Evolutionary conservation across 2,797 vertebrate genomes (phyloP), one percentile per base, ranked within the genome.

Genomic region (Clarias laeviceps): DNA sequence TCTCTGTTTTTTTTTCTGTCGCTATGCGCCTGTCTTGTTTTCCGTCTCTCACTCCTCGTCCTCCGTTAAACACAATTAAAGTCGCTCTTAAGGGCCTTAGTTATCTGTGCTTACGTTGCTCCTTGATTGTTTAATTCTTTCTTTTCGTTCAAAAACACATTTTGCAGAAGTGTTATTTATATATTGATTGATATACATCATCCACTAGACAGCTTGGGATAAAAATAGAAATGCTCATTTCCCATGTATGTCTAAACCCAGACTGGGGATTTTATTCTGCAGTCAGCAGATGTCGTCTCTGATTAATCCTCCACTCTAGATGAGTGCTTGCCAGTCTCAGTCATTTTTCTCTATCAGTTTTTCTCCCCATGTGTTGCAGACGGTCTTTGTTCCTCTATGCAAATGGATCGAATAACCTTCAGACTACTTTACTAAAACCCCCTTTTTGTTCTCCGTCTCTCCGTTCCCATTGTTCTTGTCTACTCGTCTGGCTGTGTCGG

Each of bases 321-420:
- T 29, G 24, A 82, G 62, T 79, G 45, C 72, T 74, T 17, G 57
- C 18, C n/a, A 83, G 86, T 82, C 32, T 29, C 69, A 65, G 73
- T 87, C 40, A 88, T 68, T 84, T 80, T 69, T 80, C 59, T 32
- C 37, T 32, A 62, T 37, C 64, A 37, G 20, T 80, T 82, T 50
- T 84, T 78, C 70, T 82, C 66, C 57, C 34, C 45, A 29, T 70
- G 54, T 80, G 61, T 68, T 64, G 11, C 56, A 76, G 70, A 27
- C 80, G 15, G 40, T 32, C 32, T 68, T 68, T 86, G 64, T 59
- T 72, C 45, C 59, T 73, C 85, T 88, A 84, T 88, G 82, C 74
- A 85, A 88, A 90, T 87, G 82, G 56, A 66, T 86, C 20, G 9
- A 32, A 80, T 80, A 66, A 54, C 62, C 79, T 80, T 80, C 20